A percentile compares a stretch with the other conserved stretches of the same genome.
Conservation (phyloP, 2,797 vertebrate species). For the Macropus fuliginosus region DNA sequence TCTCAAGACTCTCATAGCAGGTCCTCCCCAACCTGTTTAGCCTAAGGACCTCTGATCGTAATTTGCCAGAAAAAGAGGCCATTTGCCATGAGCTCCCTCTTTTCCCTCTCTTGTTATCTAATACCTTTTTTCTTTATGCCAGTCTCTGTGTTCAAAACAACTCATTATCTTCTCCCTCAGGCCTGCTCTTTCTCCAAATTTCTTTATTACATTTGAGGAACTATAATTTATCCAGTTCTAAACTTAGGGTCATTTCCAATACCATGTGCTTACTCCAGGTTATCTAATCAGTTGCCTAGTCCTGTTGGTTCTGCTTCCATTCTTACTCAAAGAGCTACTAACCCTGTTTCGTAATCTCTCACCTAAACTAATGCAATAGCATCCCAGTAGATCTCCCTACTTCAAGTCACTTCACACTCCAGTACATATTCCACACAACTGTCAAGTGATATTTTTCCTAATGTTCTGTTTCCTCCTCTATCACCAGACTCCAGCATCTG, state of each 20-base stretch:
- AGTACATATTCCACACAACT: background rate
- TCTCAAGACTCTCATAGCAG: background rate
- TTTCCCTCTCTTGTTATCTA: background rate
- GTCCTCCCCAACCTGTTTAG: background rate
- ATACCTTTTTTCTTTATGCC: background rate
- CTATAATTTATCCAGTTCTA: background rate
- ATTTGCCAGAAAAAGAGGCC: background rate
- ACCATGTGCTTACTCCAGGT: background rate
- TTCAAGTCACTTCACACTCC: background rate
- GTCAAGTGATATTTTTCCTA: background rate
- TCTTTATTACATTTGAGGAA: background rate
- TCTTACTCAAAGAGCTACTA: background rate
- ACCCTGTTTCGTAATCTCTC: no score
- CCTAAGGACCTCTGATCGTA: background rate
- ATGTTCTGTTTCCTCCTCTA: background rate
- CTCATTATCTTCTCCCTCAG: background rate
- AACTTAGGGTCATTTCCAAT: background rate
- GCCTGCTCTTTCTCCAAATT: background rate
- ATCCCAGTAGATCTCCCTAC: background rate
- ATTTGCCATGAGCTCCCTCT: background rate
- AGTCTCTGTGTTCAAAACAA: background rate
- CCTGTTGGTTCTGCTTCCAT: background rate
- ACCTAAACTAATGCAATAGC: background rate
- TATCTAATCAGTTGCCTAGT: background rate
- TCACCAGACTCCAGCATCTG: background rate